These are phyloP conservation scores for Hippocampus abdominalis DNA, from an alignment of 2,113 vertebrate genomes.

Conservation along the genomic window DNA sequence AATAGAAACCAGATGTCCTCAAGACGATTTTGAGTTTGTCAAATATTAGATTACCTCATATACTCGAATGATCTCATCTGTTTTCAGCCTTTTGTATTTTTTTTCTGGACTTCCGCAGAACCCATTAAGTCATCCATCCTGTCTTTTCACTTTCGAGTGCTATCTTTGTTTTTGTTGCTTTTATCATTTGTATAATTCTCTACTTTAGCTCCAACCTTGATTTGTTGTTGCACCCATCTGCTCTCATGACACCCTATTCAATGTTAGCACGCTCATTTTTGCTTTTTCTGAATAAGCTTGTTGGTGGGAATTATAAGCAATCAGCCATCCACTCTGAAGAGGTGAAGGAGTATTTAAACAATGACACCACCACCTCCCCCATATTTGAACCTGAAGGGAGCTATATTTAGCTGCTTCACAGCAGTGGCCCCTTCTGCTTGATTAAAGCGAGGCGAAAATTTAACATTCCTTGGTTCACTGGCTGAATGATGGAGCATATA, in stretches of 20 bases:
- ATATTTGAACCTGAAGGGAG: slow-evolving; percentile 37
- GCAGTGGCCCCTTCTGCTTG: slow-evolving; percentile 46
- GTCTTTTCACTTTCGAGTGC: background rate
- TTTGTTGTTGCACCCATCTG: background rate
- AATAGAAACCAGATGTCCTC: slow-evolving; percentile 49
- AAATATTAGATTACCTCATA: slow-evolving; percentile 43
- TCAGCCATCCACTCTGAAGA: background rate
- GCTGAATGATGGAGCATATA: slow-evolving; percentile 11
- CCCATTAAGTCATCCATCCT: background rate
- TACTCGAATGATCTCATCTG: slow-evolving; percentile 43
- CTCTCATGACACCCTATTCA: background rate
- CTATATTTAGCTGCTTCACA: slow-evolving; percentile 45
- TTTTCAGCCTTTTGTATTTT: slow-evolving; percentile 15
- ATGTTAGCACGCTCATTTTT: background rate
- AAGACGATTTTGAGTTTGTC: slow-evolving; percentile 38
- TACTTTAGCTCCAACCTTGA: background rate
- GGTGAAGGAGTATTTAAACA: slow-evolving; percentile 11
- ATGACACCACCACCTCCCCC: slow-evolving; percentile 2
- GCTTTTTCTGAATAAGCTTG: background rate
- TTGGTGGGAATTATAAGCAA: background rate
- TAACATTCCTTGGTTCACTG: background rate
- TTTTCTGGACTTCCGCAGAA: background rate
- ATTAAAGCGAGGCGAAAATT: slow-evolving; percentile 47
- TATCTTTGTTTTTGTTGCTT: background rate
- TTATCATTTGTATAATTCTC: background rate